A percentile compares a stretch with the other conserved stretches of the same genome.
These are phyloP conservation scores for Acanthis flammea DNA, from an alignment of 2,797 vertebrate species.

Conservation along the genomic window DNA sequence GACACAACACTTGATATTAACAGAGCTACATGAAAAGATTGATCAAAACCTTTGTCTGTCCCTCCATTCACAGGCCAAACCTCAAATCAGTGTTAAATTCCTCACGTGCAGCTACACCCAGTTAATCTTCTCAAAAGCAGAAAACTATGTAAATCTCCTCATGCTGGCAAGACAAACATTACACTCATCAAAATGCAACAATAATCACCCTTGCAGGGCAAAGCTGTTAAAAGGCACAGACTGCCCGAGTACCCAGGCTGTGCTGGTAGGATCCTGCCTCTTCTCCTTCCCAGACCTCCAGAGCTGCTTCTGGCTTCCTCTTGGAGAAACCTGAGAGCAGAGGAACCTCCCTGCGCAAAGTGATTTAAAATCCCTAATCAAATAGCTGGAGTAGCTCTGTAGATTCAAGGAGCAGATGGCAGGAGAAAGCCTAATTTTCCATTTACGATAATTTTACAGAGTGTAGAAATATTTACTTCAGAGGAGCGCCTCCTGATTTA, in stretches of 20 bases:
- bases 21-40: not conserved
- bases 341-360: not conserved
- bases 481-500: conserved; percentile 28
- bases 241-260: not conserved
- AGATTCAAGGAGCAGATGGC: conserved; percentile 47
- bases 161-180: conserved; percentile 55
- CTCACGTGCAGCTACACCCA: conserved; percentile 73
- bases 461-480: conserved; percentile 53
- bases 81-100: conserved; percentile 75
- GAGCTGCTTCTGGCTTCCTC: not conserved
- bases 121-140: conserved; percentile 74
- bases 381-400: conserved; percentile 7
- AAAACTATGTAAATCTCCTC: conserved; percentile 75
- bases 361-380: conserved; percentile 31
- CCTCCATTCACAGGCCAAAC: conserved; percentile 60
- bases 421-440: conserved; percentile 49
- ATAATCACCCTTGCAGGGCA: not conserved
- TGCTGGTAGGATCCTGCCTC: not conserved
- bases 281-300: not conserved
- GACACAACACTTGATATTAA: not conserved
- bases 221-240: not conserved
- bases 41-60: conserved; percentile 48
- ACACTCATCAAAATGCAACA: conserved; percentile 49
- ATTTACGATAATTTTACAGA: conserved; percentile 46
- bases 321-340: not conserved